Base-by-base conservation (phyloP, 2,888 invertebrate genomes). In the Hypercompe scribonia region DNA sequence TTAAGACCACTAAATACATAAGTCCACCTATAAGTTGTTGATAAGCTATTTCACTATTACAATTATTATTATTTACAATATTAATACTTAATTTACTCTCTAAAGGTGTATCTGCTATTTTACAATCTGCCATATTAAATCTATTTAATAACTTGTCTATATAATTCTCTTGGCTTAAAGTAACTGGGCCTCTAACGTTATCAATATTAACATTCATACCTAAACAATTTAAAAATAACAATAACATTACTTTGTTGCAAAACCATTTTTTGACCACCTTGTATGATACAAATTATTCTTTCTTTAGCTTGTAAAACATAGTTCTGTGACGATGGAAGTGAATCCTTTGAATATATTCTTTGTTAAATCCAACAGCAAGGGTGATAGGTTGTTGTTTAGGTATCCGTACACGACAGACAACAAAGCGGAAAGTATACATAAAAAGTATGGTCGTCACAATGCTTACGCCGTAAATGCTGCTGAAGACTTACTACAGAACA, bases 321-420 rank as follows among this genome's bases (percentile, higher is more conserved):
- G 46, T 77, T 78, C 72, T 81, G 72, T 78, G 69, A 86, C 65
- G 77, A 98, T 98, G 98, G 98, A 98, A 95, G 98, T 98, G 64
- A 98, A 98, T 95, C 99, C 99, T 2, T 94, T 99, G 78, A 98
- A 98, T 85, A 97, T 99, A 87, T 98, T 99, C 89, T 96, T 99
- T 73, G 99, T 99, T 0, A 99, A 99, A 91, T 98, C 99, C 68
- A 99, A 99, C 86, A 99, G 99, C 87, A 98, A 99, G 96, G 99
- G 99, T 8, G 99, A 99, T 90, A 96, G 98, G 79, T 95, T 99
- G 78, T 92, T 99, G 69, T 99, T 99, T 92, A 97, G 99, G 74
- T 99, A 99, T 95, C 99, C 99, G 0, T 98, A 97, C 89, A 96
- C 96, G 71, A 93, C 94, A 34, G 96, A 96, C 79, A 96, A 96